Evolutionary conservation across 1,140 invertebrate genomes (phyloP).

Genomic region (Stegodyphus dumicola): DNA sequence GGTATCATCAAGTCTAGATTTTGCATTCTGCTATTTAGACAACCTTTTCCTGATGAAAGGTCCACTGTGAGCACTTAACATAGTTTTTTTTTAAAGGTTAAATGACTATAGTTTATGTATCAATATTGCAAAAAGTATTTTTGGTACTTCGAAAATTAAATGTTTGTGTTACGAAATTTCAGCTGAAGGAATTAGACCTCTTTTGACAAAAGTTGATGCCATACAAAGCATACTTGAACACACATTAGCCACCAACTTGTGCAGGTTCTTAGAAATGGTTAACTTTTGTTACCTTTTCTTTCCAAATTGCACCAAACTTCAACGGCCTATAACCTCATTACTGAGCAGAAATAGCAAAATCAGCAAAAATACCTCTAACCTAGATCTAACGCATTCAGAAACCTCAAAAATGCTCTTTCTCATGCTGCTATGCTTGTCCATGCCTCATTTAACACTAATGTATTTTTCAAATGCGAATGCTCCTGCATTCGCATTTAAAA

Average conservation of each 20-base stretch:
- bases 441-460: too few relatives aligned
- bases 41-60: slow-evolving; percentile 50
- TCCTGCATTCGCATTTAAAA: too few relatives aligned
- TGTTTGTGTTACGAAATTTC: slow-evolving; percentile 1
- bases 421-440: too few relatives aligned
- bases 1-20: slow-evolving; percentile 58
- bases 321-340: too few relatives aligned
- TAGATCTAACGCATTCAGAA: too few relatives aligned
- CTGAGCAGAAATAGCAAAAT: too few relatives aligned
- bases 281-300: too few relatives aligned
- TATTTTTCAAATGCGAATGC: too few relatives aligned
- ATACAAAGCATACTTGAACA: not conserved
- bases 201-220: slow-evolving; percentile 52
- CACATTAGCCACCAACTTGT: not conserved
- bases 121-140: slow-evolving; percentile 59
- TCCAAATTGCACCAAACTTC: too few relatives aligned
- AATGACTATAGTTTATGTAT: slow-evolving; percentile 64
- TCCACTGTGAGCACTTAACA: slow-evolving; percentile 64
- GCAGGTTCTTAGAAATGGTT: too few relatives aligned
- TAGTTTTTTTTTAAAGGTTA: slow-evolving; percentile 50
- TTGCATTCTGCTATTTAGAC: slow-evolving; percentile 56
- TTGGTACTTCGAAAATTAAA: slow-evolving; percentile 7
- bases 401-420: too few relatives aligned
- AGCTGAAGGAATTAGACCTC: not conserved
- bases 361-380: too few relatives aligned